Evolutionary conservation across 2,113 vertebrate genomes (phyloP).

Genomic region (Herpetotheres cachinnans): DNA sequence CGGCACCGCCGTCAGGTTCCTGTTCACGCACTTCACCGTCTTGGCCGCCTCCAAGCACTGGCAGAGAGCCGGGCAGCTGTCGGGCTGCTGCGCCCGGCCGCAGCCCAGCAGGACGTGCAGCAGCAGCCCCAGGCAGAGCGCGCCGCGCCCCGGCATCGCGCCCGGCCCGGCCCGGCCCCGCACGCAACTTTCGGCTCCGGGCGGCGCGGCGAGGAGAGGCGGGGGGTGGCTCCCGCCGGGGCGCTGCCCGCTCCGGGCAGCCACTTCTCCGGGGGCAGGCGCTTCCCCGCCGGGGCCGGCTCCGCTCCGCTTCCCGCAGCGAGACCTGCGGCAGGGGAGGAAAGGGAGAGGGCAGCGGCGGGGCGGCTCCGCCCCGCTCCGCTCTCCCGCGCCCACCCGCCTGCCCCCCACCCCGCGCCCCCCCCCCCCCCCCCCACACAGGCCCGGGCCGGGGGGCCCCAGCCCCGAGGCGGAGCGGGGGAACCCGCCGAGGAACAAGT

Average conservation of each 20-base stretch:
- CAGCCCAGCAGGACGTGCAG: constrained; percentile 51
- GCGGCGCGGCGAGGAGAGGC: not conserved
- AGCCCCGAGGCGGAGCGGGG: not conserved
- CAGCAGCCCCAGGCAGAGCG: constrained; percentile 42
- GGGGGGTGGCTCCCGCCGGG: not conserved
- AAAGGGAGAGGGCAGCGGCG: not conserved
- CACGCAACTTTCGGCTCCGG: not conserved
- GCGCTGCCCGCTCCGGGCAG: not conserved
- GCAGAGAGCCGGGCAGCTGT: constrained; percentile 80
- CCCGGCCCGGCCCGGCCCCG: not conserved
- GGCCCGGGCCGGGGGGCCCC: not conserved
- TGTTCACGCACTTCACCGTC: constrained; percentile 85
- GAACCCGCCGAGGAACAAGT: not conserved
- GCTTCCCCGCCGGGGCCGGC: not conserved
- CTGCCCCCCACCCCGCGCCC: not conserved
- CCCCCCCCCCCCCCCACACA: not conserved
- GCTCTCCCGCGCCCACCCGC: not conserved
- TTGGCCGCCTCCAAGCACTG: constrained; percentile 75
- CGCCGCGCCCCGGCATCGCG: constrained; percentile 45
- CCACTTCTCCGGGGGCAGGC: not conserved
- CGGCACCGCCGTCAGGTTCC: constrained; percentile 81
- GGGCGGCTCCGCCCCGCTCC: not conserved
- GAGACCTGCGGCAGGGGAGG: not conserved
- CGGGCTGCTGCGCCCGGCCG: constrained; percentile 56
- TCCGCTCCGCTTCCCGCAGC: not conserved